These are phyloP conservation scores for Campoletis sonorensis DNA, from an alignment of 1,140 invertebrate species.

Conservation along the genomic window DNA sequence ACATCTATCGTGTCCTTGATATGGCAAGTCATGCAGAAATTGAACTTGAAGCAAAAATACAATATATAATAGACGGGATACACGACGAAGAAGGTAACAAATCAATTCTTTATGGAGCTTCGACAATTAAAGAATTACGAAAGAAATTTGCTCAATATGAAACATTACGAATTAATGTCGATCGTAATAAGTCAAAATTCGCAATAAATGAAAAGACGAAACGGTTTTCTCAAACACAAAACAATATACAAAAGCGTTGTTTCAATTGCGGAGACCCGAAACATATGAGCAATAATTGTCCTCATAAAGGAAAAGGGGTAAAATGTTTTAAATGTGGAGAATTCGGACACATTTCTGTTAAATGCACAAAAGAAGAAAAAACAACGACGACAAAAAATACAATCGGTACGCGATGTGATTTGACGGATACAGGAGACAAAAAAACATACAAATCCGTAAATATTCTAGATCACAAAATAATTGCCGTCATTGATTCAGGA, in stretches of 20 bases:
- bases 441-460: constrained; percentile 34
- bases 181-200: neutral
- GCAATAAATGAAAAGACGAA: constrained; percentile 46
- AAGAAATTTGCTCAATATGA: constrained; percentile 55
- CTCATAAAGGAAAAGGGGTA: too few relatives aligned
- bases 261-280: constrained; percentile 7
- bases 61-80: constrained; percentile 62
- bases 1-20: constrained; percentile 55
- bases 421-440: too few relatives aligned
- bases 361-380: constrained; percentile 23
- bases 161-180: neutral
- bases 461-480: constrained; percentile 31
- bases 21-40: constrained; percentile 54
- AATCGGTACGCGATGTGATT: too few relatives aligned
- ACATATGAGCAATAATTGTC: too few relatives aligned
- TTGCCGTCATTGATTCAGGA: constrained; percentile 42
- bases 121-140: constrained; percentile 46
- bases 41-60: constrained; percentile 56
- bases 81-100: constrained; percentile 51
- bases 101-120: constrained; percentile 51
- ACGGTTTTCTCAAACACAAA: neutral
- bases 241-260: neutral
- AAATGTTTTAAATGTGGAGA: too few relatives aligned
- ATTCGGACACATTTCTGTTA: constrained; percentile 32
- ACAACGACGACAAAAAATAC: neutral